Percentiles rank a stretch among this genome's conserved stretches.
Evolutionary conservation across 2,797 vertebrate species (phyloP).

Genomic region (Eidolon dupreanum): DNA sequence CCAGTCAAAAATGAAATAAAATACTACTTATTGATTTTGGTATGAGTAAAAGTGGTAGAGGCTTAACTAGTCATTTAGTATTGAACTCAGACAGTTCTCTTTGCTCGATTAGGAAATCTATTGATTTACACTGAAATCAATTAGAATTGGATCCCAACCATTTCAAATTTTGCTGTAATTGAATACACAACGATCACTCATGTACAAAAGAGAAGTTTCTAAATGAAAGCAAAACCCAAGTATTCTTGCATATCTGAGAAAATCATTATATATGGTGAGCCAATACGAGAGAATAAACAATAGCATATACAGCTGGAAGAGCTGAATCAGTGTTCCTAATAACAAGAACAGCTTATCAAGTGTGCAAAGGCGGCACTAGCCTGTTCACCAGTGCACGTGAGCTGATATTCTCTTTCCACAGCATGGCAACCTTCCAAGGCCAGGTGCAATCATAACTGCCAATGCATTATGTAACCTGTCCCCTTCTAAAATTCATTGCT

Average conservation of each 20-base stretch:
- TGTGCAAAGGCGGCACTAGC: conserved; percentile 43
- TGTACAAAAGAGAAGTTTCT: conserved; percentile 17
- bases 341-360: conserved; percentile 56
- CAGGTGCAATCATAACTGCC: conserved; percentile 35
- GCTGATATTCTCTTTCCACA: neutral
- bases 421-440: neutral
- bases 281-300: conserved; percentile 61
- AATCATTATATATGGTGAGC: conserved; percentile 61
- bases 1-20: conserved; percentile 76
- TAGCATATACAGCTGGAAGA: conserved; percentile 57
- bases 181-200: conserved; percentile 12
- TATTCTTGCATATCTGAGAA: neutral
- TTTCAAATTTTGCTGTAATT: conserved; percentile 61
- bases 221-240: conserved; percentile 57
- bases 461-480: neutral
- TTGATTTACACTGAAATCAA: conserved; percentile 69
- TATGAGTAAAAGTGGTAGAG: conserved; percentile 57
- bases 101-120: conserved; percentile 70
- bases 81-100: conserved; percentile 57
- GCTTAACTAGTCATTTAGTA: conserved; percentile 59
- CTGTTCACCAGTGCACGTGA: conserved; percentile 45
- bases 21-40: conserved; percentile 66
- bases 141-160: conserved; percentile 54
- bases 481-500: conserved; percentile 3
- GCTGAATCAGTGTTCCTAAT: neutral